Base-by-base conservation (phyloP, 1,140 invertebrate species). In the Atta cephalotes region DNA sequence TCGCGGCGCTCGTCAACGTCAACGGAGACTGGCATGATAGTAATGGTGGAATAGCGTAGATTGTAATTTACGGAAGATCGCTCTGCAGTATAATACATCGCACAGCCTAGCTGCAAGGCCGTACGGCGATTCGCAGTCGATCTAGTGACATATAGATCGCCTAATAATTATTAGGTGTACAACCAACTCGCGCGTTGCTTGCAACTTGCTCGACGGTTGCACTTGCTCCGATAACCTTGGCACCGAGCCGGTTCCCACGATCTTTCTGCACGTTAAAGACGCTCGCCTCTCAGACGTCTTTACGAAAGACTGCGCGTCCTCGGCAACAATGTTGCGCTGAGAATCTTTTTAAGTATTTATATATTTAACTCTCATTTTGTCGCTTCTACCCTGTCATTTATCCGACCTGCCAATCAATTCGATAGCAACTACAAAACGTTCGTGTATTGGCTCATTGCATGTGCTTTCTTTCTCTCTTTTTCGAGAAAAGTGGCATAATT, bases 241-340 rank as follows among this genome's bases (percentile, higher is more conserved):
- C 77, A 84, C 70, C 87, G 18, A 84, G 78, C 58, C 70, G 78
- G 60, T 88, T 89, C 87, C 77, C 87, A 89, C 86, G 87, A 89
- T 87, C 86, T 74, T 66, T 84, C 87, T 31, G 49, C 71, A 84
- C 56, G 70, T 39, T 74, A 84, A 74, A 51, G 39, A 85, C 74
- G 49, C 63, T 63, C 63, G 78, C n/a, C n/a, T 49, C 60, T 35
- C 35, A 53, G 49, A 39, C 49, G 12, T 45, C 35, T 85, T 65
- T 85, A 66, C 74, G 21, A 85, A 85, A 45, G 39, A 66, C 10
- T 31, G 49, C 60, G 58, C 72, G 49, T 79, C 7, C 28, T 53
- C 45, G 45, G 10, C 16, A 45, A 45, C 35, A 51, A 25, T 28
- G 6, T 35, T 35, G 45, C 70, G 45, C 56, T n/a, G 39, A 45